Conservation (phyloP, 2,888 invertebrate genomes). For the Adela reaumurella region DNA sequence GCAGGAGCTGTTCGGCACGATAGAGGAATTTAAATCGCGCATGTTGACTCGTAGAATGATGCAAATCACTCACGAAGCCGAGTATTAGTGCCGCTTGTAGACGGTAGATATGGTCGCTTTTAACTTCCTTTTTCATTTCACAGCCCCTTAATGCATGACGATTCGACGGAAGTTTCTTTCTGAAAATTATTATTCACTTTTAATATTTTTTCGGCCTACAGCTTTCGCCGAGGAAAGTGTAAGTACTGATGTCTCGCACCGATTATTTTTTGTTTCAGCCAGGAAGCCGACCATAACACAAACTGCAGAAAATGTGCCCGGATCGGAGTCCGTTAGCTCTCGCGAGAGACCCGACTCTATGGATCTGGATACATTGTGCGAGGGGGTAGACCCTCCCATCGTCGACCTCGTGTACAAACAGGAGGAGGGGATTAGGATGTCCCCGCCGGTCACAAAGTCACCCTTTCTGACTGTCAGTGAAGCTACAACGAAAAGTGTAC, state of each 20-base stretch:
- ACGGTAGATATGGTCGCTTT: background rate
- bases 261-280: slow-evolving; percentile 49
- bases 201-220: too few species aligned
- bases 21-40: too few species aligned
- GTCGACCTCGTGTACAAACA: background rate
- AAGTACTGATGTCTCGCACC: background rate
- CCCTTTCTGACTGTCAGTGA: slow-evolving; percentile 6
- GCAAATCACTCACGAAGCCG: background rate
- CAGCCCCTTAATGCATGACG: background rate
- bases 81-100: background rate
- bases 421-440: slow-evolving; percentile 7
- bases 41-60: too few species aligned
- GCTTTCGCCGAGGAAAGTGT: too few species aligned
- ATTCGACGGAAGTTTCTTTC: too few species aligned
- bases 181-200: background rate
- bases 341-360: background rate
- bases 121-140: background rate
- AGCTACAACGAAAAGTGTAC: slow-evolving; percentile 22
- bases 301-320: slow-evolving; percentile 13
- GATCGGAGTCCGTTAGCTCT: background rate
- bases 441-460: slow-evolving; percentile 8
- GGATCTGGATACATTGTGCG: background rate
- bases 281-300: slow-evolving; percentile 59
- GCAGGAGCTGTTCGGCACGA: too few species aligned
- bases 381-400: background rate